Base-by-base conservation (phyloP, 1,140 invertebrate species). In the Dufourea novaeangliae region DNA sequence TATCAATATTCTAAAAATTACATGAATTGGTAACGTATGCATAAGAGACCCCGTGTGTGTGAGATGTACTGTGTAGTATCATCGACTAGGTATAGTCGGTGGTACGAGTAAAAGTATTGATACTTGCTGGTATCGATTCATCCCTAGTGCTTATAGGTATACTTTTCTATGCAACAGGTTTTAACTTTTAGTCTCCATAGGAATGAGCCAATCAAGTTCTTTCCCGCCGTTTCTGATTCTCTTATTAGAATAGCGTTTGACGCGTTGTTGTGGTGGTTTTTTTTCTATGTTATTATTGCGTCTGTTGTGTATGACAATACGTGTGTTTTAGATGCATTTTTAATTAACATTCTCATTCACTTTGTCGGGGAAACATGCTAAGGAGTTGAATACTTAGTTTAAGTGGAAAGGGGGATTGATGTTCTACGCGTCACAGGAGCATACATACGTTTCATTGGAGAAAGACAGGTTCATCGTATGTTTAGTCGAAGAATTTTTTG, bases 221-320 rank as follows among this genome's bases (percentile, higher is more conserved):
- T 56, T 74, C 71, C 71, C 71, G 61, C 71, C 62, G 67, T 67
- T 74, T 74, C 5, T 22, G 1, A 4, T 22, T 5, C 5, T 39
- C 10, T 73, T 74, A 34, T 56, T 41, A 17, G 2, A 22, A 11
- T 12, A 54, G 25, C 50, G 25, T 56, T 56, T 63, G 46, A 67
- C 32, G 62, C 62, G 12, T 54, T 56, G 22, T 56, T 32, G 50
- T 67, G 71, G 52, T 67, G 12, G 17, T 17, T 39, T 56, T 44
- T 63, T 67, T 27, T 11, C n/a, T n/a, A n/a, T n/a, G n/a, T 6
- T 54, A 14, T 12, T 34, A 46, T 41, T 67, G 22, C 39, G 10
- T 41, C 41, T 1, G 17, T 34, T 66, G 17, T 67, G n/a, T 74
- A 22, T 66, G n/a, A 54, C 17, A 41, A 6, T n/a, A 11, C 1